A percentile compares a stretch with the other conserved stretches of the same genome.
Evolutionary conservation across 2,888 invertebrate species (phyloP).

Genomic region (Pinctada fucata): DNA sequence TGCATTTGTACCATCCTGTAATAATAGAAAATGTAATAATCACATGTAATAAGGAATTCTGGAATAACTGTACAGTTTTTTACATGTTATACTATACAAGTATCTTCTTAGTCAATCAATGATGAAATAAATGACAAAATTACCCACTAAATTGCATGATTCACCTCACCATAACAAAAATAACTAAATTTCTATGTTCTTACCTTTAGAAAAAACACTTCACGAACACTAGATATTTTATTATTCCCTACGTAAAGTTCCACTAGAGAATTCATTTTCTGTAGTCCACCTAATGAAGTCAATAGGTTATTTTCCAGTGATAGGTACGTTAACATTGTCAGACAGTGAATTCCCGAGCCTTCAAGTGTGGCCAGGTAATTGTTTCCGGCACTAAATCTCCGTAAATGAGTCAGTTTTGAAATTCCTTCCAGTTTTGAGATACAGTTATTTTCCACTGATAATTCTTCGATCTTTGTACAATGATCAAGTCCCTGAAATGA

Average conservation of each 20-base stretch:
- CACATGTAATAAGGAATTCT: too few relatives aligned
- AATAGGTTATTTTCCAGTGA: constrained; percentile 74
- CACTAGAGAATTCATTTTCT: constrained; percentile 64
- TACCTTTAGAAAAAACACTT: constrained; percentile 76
- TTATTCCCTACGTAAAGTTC: constrained; percentile 76
- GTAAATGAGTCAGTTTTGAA: constrained; percentile 64
- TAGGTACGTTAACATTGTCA: constrained; percentile 68
- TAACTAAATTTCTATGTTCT: background rate
- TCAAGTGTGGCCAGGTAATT: constrained; percentile 73
- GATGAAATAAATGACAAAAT: too few relatives aligned
- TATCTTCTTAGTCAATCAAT: too few relatives aligned
- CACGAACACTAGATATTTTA: constrained; percentile 70
- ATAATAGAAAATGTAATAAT: too few relatives aligned
- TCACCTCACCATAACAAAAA: too few relatives aligned
- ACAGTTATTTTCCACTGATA: constrained; percentile 75
- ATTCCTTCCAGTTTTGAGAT: constrained; percentile 70
- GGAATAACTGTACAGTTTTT: too few relatives aligned
- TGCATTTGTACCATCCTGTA: too few relatives aligned
- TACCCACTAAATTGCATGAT: too few relatives aligned
- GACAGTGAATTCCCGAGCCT: constrained; percentile 58
- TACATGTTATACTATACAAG: too few relatives aligned
- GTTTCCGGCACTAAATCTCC: constrained; percentile 69
- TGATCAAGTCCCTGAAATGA: constrained; percentile 71
- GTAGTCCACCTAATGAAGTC: constrained; percentile 68
- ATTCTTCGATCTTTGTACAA: constrained; percentile 72